Conservation (phyloP, 2,113 vertebrate species). For the Ictidomys tridecemlineatus region DNA sequence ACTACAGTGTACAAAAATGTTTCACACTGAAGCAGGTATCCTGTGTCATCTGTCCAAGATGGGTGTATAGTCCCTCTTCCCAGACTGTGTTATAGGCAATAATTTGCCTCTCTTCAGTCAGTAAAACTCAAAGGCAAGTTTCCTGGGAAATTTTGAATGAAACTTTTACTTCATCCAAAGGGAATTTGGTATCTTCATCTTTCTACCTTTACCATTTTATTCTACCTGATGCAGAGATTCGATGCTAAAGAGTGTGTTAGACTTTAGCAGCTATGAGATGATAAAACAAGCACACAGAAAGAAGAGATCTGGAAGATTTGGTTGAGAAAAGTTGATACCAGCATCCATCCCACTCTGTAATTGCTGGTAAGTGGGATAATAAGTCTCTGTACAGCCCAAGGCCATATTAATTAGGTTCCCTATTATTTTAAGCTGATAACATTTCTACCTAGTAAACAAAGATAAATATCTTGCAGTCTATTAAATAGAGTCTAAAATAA, state of each 20-base stretch:
- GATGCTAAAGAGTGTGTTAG: background rate
- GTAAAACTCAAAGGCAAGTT: background rate
- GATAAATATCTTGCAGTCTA: background rate
- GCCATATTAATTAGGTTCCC: background rate
- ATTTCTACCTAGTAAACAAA: conserved; percentile 11
- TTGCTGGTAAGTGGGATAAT: background rate
- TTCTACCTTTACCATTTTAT: background rate
- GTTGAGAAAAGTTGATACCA: background rate
- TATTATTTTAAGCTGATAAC: background rate
- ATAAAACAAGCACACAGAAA: background rate
- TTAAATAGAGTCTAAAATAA: background rate
- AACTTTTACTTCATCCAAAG: background rate
- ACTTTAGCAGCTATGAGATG: background rate
- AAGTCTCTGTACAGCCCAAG: background rate
- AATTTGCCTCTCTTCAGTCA: background rate
- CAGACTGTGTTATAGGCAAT: background rate
- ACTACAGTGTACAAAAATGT: background rate
- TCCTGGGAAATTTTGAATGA: background rate
- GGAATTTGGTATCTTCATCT: background rate
- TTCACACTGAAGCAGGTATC: background rate
- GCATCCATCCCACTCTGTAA: rapidly evolving
- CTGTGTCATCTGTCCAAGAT: background rate
- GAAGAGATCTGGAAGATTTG: background rate
- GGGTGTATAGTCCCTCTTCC: background rate
- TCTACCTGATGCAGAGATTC: background rate